Percentiles rank a stretch among this genome's conserved stretches.
Conservation (phyloP, 2,113 vertebrate genomes). For the Bettongia penicillata region DNA sequence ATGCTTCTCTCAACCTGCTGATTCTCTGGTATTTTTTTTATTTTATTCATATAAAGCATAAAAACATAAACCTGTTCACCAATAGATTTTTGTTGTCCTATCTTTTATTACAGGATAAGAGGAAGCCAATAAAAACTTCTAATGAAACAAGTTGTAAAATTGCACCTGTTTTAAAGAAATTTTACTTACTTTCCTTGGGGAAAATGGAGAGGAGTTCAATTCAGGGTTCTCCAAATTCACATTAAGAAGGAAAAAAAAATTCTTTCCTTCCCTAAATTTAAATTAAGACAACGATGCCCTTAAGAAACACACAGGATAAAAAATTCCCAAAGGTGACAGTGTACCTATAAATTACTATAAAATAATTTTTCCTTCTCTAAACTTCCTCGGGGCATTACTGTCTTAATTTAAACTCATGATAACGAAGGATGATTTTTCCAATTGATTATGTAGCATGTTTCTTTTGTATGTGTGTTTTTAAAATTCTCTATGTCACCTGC, state of each 20-base stretch:
- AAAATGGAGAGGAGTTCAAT: constrained; percentile 27
- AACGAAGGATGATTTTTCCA: constrained; percentile 43
- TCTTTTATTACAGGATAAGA: neutral
- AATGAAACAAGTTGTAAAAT: neutral
- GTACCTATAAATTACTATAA: constrained; percentile 23
- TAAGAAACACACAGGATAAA: constrained; percentile 32
- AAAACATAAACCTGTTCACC: neutral
- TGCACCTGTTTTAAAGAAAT: neutral
- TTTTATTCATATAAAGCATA: neutral
- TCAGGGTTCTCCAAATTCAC: neutral
- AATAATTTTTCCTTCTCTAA: constrained; percentile 21
- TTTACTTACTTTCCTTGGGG: neutral
- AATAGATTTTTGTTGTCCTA: neutral
- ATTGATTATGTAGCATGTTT: constrained; percentile 45
- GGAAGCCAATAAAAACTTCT: neutral
- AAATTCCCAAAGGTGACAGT: constrained; percentile 30
- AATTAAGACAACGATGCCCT: constrained; percentile 32
- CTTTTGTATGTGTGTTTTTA: constrained; percentile 20
- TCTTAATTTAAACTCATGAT: constrained; percentile 61
- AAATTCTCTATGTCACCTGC: constrained; percentile 50
- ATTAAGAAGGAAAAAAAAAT: constrained; percentile 26
- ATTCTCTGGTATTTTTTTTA: neutral
- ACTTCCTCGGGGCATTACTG: constrained; percentile 59
- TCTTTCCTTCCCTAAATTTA: constrained; percentile 43
- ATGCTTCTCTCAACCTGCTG: neutral